Evolutionary conservation across 2,797 vertebrate genomes (phyloP), one percentile per base, ranked within the genome.

Genomic region (Rhinogobio ventralis): DNA sequence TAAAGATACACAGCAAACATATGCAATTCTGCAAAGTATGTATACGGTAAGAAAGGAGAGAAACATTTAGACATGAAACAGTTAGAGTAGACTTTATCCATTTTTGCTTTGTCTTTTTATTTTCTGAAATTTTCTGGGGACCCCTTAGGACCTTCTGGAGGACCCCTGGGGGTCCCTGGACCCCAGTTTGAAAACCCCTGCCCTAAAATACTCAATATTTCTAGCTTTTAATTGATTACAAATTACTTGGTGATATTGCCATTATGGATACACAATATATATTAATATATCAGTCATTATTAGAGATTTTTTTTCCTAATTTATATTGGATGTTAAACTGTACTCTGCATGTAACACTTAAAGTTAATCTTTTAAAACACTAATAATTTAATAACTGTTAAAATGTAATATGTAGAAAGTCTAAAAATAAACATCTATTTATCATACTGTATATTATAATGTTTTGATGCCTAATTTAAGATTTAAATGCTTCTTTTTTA

Each of bases 201-300:
- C 78, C 73, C 62, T 53, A 81, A 87, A 86, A 82, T 73, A 60
- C 64, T 30, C 14, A 46, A 14, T 17, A 53, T 42, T 46, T 23
- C 2, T 25, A 60, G 28, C 19, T 30, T 17, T 46, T 4, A 33
- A 46, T 33, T 19, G 28, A 53, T 23, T 20, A 53, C 3, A 33
- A 4, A 36, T 55, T 53, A 11, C 30, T 23, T 33, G 72, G 23
- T 13, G 11, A 33, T 74, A 33, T 23, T 19, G 72, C 28, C 20
- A 46, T 42, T 30, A 11, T 7, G 2, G 3, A 28, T 46, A n/a
- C 60, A n/a, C n/a, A n/a, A 79, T 3, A 13, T 64, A 23, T 28
- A 20, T 64, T 7, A 9, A 25, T 45, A n/a, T 25, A 25, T 62
- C 10, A 25, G 5, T 62, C n/a, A 62, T 28, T 62, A 62, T 28